A percentile compares a stretch with the other conserved stretches of the same genome.
phyloP scores from a whole-genome alignment of 2,797 vertebrate genomes.

The Malacoctenus gilli region DNA sequence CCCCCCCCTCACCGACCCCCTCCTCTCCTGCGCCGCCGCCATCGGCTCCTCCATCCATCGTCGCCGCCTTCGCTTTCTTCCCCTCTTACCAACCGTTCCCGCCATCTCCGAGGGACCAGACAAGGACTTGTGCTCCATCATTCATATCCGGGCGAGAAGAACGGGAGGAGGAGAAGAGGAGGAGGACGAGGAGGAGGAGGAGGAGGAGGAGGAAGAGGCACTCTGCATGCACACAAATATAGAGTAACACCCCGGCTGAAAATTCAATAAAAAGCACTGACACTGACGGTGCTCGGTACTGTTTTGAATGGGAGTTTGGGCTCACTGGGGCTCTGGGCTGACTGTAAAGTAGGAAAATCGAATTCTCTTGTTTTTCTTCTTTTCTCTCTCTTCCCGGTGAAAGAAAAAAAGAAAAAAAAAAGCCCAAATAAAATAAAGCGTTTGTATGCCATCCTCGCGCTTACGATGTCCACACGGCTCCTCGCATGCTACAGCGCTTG shows the following conservation, averaged over 20 bases:
- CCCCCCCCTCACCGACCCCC: not conserved
- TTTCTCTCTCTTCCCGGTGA: constrained; percentile 20
- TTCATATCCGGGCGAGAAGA: constrained; percentile 61
- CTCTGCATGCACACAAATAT: constrained; percentile 65
- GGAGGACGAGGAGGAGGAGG: constrained; percentile 28
- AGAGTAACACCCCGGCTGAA: constrained; percentile 69
- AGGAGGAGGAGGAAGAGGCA: constrained; percentile 47
- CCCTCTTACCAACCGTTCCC: constrained; percentile 47
- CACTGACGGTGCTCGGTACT: constrained; percentile 59
- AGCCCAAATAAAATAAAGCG: no score
- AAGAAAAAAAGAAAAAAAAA: no score
- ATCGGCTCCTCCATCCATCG: constrained; percentile 25
- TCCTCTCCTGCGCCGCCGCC: constrained; percentile 4
- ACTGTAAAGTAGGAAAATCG: constrained; percentile 72
- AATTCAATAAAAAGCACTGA: constrained; percentile 74
- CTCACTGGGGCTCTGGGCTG: constrained; percentile 63
- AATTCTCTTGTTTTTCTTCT: constrained; percentile 67
- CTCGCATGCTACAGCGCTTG: constrained; percentile 23
- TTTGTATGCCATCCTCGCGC: constrained; percentile 48
- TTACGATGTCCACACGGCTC: constrained; percentile 46
- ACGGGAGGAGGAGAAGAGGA: constrained; percentile 39
- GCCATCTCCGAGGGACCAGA: constrained; percentile 62
- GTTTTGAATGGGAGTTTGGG: constrained; percentile 70
- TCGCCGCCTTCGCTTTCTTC: constrained; percentile 31
- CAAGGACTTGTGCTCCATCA: constrained; percentile 75